phyloP scores from a whole-genome alignment of 2,113 vertebrate genomes.

The Rhinogobius similis region DNA sequence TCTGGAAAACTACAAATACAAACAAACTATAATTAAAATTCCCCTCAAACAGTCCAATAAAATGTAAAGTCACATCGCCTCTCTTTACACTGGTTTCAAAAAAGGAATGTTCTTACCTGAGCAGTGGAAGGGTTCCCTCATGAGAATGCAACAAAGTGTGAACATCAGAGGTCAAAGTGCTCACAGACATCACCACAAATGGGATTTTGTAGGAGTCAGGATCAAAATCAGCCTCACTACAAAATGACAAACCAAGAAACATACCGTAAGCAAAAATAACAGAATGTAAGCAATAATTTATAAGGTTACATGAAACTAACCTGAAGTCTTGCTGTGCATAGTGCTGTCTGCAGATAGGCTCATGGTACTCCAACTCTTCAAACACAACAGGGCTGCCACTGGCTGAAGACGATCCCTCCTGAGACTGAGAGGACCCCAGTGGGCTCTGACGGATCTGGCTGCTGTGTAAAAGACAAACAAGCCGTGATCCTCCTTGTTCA shows the following conservation, averaged over 20 bases:
- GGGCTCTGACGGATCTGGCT: conserved; percentile 91
- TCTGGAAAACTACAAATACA: conserved; percentile 85
- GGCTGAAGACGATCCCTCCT: conserved; percentile 86
- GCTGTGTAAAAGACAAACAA: conserved; percentile 90
- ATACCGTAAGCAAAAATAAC: not conserved
- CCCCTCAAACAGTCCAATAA: not conserved
- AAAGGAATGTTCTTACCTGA: conserved; percentile 81
- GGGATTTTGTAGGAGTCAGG: conserved; percentile 93
- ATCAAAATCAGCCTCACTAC: conserved; percentile 93
- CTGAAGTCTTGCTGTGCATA: conserved; percentile 85
- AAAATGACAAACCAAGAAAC: conserved; percentile 3
- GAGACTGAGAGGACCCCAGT: conserved; percentile 89
- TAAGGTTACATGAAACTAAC: conserved; percentile 58
- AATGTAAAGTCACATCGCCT: not conserved
- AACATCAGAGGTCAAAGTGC: conserved; percentile 89
- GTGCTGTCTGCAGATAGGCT: conserved; percentile 91
- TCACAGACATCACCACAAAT: conserved; percentile 90
- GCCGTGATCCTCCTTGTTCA: conserved; percentile 86
- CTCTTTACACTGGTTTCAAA: not conserved
- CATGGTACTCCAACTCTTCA: conserved; percentile 95
- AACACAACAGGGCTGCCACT: conserved; percentile 94
- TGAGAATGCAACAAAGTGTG: conserved; percentile 94
- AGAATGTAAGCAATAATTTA: not conserved
- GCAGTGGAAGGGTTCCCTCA: conserved; percentile 90
- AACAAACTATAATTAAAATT: not conserved